phyloP scores from a whole-genome alignment of 2,797 vertebrate species.

The Acanthiza pusilla region DNA sequence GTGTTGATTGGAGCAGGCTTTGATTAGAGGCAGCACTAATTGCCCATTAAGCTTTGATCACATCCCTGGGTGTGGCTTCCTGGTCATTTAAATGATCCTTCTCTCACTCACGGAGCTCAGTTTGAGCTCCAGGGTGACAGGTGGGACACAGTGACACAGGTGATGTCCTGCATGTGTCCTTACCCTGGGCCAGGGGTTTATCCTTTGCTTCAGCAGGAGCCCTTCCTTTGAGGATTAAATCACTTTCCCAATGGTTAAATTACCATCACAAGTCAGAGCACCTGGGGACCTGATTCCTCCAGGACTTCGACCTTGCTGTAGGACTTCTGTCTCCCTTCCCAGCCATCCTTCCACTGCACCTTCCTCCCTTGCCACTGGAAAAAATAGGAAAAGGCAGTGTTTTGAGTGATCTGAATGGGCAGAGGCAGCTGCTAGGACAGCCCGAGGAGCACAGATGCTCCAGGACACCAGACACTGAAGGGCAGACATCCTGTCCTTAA shows the following conservation, averaged over 20 bases:
- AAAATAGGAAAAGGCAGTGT: neutral
- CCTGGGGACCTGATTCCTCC: neutral
- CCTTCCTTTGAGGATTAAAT: neutral
- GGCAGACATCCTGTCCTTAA: constrained; percentile 7
- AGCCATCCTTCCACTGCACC: neutral
- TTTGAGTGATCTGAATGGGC: neutral
- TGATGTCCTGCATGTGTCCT: neutral
- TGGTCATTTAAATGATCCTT: neutral
- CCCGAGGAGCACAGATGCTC: neutral
- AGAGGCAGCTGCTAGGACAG: neutral
- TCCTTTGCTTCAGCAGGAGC: neutral
- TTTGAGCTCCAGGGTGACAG: rapidly evolving
- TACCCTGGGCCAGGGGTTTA: neutral
- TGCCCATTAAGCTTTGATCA: neutral
- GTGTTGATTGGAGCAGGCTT: neutral
- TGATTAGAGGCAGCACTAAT: neutral
- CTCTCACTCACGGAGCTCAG: neutral
- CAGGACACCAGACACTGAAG: neutral
- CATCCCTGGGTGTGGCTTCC: neutral
- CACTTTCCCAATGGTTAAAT: neutral
- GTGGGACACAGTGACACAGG: neutral
- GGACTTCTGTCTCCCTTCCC: neutral
- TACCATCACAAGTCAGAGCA: neutral
- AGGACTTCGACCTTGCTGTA: neutral
- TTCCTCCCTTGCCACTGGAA: neutral